Conservation (phyloP, 1,140 invertebrate species). For the Halictus rubicundus region DNA sequence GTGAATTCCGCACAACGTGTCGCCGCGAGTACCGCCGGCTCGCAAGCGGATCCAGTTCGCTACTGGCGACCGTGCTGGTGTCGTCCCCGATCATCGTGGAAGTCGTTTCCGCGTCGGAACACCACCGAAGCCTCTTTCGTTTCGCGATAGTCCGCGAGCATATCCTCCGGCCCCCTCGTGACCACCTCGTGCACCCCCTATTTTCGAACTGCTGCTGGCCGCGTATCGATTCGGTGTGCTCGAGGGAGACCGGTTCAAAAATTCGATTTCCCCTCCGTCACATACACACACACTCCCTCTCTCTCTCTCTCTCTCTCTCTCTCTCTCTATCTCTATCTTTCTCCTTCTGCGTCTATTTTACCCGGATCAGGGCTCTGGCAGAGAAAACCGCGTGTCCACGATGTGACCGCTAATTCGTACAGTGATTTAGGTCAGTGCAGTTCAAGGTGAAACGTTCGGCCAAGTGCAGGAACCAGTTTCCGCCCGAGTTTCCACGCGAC, state of each 20-base stretch:
- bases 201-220: too few species aligned
- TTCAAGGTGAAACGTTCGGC: conserved; percentile 33
- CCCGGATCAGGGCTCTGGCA: not conserved
- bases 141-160: too few species aligned
- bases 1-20: conserved; percentile 56
- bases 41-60: conserved; percentile 59
- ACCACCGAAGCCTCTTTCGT: too few species aligned
- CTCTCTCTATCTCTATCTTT: too few species aligned
- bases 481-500: conserved; percentile 1
- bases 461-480: conserved; percentile 9
- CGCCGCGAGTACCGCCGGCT: conserved; percentile 25
- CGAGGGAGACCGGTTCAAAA: too few species aligned
- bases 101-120: not conserved
- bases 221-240: too few species aligned
- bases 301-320: too few species aligned
- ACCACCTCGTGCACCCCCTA: too few species aligned
- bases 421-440: conserved; percentile 38
- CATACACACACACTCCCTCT: too few species aligned
- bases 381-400: not conserved
- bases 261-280: too few species aligned
- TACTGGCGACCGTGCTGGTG: conserved; percentile 51
- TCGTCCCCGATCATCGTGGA: not conserved
- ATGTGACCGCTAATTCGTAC: conserved; percentile 3
- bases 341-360: too few species aligned
- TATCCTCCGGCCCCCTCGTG: not conserved